Conservation (phyloP, 2,888 invertebrate genomes). For the Crioceris asparagi region DNA sequence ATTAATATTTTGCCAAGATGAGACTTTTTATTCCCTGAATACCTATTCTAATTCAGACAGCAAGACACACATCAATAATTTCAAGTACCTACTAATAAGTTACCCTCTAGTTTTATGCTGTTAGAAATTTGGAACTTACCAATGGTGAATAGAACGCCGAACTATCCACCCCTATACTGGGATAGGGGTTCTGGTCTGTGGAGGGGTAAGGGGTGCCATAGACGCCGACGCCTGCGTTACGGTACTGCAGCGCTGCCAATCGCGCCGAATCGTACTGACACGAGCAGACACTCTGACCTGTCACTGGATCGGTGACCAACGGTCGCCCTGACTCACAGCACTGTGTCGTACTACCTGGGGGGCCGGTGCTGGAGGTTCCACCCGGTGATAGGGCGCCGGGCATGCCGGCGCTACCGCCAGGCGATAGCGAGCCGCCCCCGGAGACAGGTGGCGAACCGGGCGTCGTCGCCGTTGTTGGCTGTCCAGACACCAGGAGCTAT, state of each 20-base stretch:
- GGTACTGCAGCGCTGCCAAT: slow-evolving; percentile 68
- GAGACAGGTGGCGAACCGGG: slow-evolving; percentile 69
- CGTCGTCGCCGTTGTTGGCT: slow-evolving; percentile 49
- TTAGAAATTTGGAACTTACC: slow-evolving; percentile 63
- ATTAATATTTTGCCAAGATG: too few species aligned
- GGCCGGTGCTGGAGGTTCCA: slow-evolving; percentile 47
- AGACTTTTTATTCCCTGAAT: too few species aligned
- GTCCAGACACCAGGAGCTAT: slow-evolving; percentile 66
- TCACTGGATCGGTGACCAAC: slow-evolving; percentile 85
- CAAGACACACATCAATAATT: too few species aligned
- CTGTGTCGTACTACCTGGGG: slow-evolving; percentile 34
- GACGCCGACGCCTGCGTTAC: slow-evolving; percentile 66
- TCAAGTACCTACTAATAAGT: too few species aligned
- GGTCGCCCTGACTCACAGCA: slow-evolving; percentile 89
- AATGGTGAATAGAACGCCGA: slow-evolving; percentile 91
- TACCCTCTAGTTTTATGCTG: too few species aligned
- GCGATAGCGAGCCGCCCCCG: slow-evolving; percentile 64
- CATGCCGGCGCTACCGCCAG: slow-evolving; percentile 47
- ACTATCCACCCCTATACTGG: slow-evolving; percentile 86
- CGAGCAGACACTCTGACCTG: slow-evolving; percentile 87
- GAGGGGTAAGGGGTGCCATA: slow-evolving; percentile 83
- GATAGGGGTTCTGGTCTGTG: slow-evolving; percentile 86
- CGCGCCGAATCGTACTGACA: slow-evolving; percentile 88
- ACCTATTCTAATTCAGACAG: too few species aligned
- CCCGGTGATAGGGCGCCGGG: slow-evolving; percentile 66